Evolutionary conservation across 2,888 invertebrate species (phyloP).

Genomic region (Atrina japonica): DNA sequence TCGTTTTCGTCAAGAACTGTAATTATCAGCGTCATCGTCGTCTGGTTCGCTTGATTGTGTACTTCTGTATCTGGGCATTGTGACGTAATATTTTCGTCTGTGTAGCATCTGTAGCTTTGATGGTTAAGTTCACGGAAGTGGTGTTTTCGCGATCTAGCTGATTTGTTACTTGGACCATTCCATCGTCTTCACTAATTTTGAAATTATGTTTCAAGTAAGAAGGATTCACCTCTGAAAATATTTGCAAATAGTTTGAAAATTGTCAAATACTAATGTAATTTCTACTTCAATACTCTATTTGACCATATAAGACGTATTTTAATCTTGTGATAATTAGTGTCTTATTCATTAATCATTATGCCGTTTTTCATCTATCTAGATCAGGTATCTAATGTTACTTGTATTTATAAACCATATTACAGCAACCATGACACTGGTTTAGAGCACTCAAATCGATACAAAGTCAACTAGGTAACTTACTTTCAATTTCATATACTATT

Average conservation of each 20-base stretch:
- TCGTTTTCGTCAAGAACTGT: conserved; percentile 27
- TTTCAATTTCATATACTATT: conserved; percentile 17
- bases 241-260: not conserved
- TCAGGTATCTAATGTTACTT: not conserved
- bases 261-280: not conserved
- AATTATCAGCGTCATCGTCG: conserved; percentile 2
- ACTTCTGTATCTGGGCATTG: not conserved
- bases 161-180: not conserved
- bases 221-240: no score
- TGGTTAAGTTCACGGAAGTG: not conserved
- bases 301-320: no score
- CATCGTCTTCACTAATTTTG: not conserved
- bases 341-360: no score
- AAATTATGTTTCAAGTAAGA: not conserved
- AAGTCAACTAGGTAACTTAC: no score
- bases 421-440: no score
- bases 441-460: no score
- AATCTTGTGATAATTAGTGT: no score
- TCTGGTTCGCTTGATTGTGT: not conserved
- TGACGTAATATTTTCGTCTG: not conserved
- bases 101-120: conserved; percentile 12
- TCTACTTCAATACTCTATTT: no score
- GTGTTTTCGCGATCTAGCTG: conserved; percentile 24
- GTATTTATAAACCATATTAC: not conserved
- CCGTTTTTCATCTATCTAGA: no score